A percentile compares a stretch with the other conserved stretches of the same genome.
phyloP scores from a whole-genome alignment of 2,797 vertebrate species.

The Sebastes trivittatus region DNA sequence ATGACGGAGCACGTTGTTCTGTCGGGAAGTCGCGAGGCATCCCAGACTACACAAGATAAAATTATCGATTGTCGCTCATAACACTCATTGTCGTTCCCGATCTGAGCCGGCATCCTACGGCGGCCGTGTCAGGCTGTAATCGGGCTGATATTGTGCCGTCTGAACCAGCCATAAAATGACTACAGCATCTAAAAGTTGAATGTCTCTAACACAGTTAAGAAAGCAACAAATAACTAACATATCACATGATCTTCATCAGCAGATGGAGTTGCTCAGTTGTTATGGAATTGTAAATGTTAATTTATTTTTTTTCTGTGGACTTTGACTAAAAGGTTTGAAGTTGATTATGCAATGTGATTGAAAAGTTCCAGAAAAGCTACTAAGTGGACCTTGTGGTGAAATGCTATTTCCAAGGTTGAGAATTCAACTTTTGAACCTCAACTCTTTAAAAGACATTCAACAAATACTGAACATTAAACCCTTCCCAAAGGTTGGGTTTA shows the following conservation, averaged over 20 bases:
- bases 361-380: not conserved
- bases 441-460: not conserved
- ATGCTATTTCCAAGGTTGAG: not conserved
- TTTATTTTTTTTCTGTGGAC: not conserved
- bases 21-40: no score
- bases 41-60: no score
- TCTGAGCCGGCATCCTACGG: rapidly evolving
- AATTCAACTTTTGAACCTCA: not conserved
- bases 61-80: no score
- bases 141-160: rapidly evolving
- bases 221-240: not conserved
- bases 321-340: not conserved
- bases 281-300: not conserved
- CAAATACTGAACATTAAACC: not conserved
- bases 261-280: not conserved
- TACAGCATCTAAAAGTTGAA: not conserved
- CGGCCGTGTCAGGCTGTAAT: no score
- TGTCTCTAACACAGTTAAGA: not conserved
- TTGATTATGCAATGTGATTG: not conserved
- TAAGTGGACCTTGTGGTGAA: not conserved
- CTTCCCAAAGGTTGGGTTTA: not conserved
- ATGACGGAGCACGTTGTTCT: no score
- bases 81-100: no score
- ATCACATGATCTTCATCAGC: not conserved
- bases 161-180: rapidly evolving